Evolutionary conservation across 2,888 invertebrate species (phyloP).

Genomic region (Lutraria lutraria): DNA sequence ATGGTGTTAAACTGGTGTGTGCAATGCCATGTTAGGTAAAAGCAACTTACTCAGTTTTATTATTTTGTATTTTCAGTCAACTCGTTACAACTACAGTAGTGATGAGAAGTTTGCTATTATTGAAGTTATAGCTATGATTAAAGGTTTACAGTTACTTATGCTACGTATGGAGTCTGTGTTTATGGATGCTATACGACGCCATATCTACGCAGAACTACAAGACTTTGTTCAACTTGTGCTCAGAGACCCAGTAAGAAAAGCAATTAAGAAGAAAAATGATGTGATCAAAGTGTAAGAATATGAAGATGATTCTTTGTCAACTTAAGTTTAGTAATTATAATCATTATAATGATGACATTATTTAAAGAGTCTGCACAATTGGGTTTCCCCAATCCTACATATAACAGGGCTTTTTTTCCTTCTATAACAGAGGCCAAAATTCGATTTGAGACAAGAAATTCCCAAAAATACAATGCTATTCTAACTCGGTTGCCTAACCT

Average conservation of each 20-base stretch:
- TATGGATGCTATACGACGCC: slow-evolving; percentile 95
- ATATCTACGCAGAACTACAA: slow-evolving; percentile 98
- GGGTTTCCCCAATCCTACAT: too few relatives aligned
- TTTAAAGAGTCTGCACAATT: too few relatives aligned
- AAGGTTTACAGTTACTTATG: slow-evolving; percentile 97
- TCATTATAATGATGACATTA: too few relatives aligned
- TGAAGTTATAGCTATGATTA: slow-evolving; percentile 99
- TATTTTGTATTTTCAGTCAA: slow-evolving; percentile 90
- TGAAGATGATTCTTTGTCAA: background rate
- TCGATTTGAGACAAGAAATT: too few relatives aligned
- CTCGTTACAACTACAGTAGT: slow-evolving; percentile 98
- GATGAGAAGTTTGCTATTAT: slow-evolving; percentile 99
- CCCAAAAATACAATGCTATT: too few relatives aligned
- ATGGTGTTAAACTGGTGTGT: too few relatives aligned
- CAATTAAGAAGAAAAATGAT: slow-evolving; percentile 99
- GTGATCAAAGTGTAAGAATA: slow-evolving; percentile 89
- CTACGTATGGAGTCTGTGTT: slow-evolving; percentile 98
- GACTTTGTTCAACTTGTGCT: slow-evolving; percentile 97
- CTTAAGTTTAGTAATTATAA: too few relatives aligned
- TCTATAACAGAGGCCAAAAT: too few relatives aligned
- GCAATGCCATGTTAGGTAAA: too few relatives aligned
- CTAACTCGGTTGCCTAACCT: too few relatives aligned
- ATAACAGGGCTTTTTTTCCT: too few relatives aligned
- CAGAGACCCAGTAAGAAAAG: slow-evolving; percentile 97
- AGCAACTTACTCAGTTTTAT: background rate